phyloP scores from a whole-genome alignment of 2,888 invertebrate genomes.

The Odontocolon sp. region DNA sequence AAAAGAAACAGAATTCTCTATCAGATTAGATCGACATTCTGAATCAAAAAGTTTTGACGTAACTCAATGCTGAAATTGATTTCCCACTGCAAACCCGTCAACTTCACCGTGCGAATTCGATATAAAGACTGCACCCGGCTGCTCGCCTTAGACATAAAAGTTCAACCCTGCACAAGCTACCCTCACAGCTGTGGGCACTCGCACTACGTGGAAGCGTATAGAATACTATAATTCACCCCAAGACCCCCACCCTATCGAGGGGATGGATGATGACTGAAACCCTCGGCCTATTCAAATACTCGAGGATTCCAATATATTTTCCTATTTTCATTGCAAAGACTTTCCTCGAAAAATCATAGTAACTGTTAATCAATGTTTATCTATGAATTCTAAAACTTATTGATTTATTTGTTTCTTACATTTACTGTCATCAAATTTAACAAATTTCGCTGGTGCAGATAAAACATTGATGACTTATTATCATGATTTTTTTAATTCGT shows the following conservation, averaged over 20 bases:
- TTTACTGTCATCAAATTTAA: neutral
- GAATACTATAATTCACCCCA: neutral
- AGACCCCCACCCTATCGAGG: slow-evolving; percentile 9
- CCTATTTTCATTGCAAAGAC: slow-evolving; percentile 8
- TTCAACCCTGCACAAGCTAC: slow-evolving; percentile 14
- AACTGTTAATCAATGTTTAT: neutral
- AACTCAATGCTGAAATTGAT: too few relatives aligned
- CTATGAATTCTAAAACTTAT: neutral
- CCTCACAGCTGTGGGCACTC: slow-evolving; percentile 30
- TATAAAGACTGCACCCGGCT: neutral
- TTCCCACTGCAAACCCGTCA: too few relatives aligned
- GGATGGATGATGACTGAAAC: slow-evolving; percentile 10
- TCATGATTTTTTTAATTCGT: too few relatives aligned
- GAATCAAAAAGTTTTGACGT: too few relatives aligned
- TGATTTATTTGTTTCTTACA: neutral
- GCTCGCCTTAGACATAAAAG: neutral
- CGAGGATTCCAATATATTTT: slow-evolving; percentile 13
- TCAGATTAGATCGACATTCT: too few relatives aligned
- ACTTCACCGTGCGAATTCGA: too few relatives aligned
- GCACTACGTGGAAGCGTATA: neutral
- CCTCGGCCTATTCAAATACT: neutral
- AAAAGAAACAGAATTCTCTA: too few relatives aligned
- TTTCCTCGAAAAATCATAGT: neutral
- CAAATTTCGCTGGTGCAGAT: too few relatives aligned
- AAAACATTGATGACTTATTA: too few relatives aligned